Base-by-base conservation (phyloP, 2,888 invertebrate genomes). In the Agonopterix subpropinquella region DNA sequence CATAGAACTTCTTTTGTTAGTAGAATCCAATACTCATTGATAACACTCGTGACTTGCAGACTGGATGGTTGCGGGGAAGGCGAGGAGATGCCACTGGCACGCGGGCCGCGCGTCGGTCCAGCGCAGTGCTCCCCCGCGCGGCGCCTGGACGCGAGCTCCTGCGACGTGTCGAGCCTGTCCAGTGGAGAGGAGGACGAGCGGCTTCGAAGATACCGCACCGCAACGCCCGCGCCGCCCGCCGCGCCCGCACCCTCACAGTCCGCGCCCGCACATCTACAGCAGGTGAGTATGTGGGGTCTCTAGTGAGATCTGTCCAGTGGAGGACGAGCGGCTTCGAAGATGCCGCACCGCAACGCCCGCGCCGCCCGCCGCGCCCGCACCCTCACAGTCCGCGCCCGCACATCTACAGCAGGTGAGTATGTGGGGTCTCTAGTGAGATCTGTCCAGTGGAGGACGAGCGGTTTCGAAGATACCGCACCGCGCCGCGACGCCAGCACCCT, bases 111-210 rank as follows among this genome's bases (percentile, higher is more conserved):
- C 37, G 70, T 70, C 8, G 87, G 86, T 0, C 87, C 87, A 13
- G 86, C 88, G 55, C 85, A 86, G 64, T 84, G 88, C 63, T 83
- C 88, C 43, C 86, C 86, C 45, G 84, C 88, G 67, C 77, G 87
- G 46, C 76, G 89, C 48, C 82, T 87, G 62, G 85, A 89, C 73
- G 73, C 87, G 13, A 87, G 86, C 50, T 85, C 85, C 7, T 88
- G 89, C 80, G 88, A 87, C 73, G 77, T 75, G 48, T 88, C 88
- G 56, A 83, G 83, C 58, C 77, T 89, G 43, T 89, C 88, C 69
- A 86, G 88, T 65, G 89, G 89, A 55, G 86, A 90, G 63, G 82
- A 88, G 67, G 83, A 89, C 82, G 82, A 89, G 72, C 73, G 87
- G 4, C 65, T 88, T 67, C 80, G 87, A n/a, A 68, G 86, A 54